Base-by-base conservation (phyloP, 2,113 vertebrate species). In the Romanogobio albipinnatus region DNA sequence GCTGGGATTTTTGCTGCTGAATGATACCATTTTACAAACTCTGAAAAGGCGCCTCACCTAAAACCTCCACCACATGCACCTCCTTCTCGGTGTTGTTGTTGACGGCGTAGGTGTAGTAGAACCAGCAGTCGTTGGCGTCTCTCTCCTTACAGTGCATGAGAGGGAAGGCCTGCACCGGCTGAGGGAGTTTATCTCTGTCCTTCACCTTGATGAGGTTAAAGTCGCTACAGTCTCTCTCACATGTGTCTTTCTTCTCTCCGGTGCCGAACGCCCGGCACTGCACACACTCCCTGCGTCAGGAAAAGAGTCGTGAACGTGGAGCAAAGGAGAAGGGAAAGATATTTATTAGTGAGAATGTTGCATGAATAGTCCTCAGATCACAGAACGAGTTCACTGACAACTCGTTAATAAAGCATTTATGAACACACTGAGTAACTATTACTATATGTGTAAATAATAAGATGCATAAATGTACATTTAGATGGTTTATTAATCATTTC, bases 81-180 rank as follows among this genome's bases (percentile, higher is more conserved):
- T 96, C 95, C 88, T 96, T 96, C 10, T 96, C 87, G 0, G 87
- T 97, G 17, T 94, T 90, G 26, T 95, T 94, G 47, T 95, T 95
- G 88, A 99, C 94, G 1, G 96, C 96, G 4, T 96, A 99, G 0
- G 97, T 98, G 92, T 96, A 99, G 91, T 98, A 98, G 94, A 99
- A 97, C 98, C 98, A 99, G 94, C 98, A 99, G 91, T 99, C 98
- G 0, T 98, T 97, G 4, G 96, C 95, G 4, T 97, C 97, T 62
- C 98, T 95, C 94, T 99, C 97, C 19, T 99, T 99, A 92, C 98
- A 99, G 79, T 97, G 96, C 1, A 94, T 94, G 74, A 97, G 96
- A 6, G 96, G 95, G 0, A 91, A 93, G 90, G 96, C 94, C 59
- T 95, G 93, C 0, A 91, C 96, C 0, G 97, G 96, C 90, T 98